Conservation (phyloP, 2,113 vertebrate genomes). For the Ornithorhynchus anatinus region DNA sequence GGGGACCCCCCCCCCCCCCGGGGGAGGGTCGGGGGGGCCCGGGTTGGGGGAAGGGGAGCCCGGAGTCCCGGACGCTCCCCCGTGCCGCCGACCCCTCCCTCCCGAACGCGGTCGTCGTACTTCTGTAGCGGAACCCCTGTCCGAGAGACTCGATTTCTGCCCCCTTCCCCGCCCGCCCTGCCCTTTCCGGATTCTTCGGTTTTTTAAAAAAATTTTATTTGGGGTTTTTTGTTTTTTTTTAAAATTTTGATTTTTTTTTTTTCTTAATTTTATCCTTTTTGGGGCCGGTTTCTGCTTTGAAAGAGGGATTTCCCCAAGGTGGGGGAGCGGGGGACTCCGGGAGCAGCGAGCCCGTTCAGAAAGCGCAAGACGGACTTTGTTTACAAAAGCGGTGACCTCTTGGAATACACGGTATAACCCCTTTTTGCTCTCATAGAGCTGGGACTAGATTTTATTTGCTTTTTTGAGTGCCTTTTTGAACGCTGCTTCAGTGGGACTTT, state of each 20-base stretch:
- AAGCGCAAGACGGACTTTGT: conserved; percentile 80
- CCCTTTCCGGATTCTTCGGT: too few species aligned
- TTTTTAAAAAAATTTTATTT: too few species aligned
- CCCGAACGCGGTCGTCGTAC: conserved; percentile 70
- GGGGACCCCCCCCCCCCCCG: neutral
- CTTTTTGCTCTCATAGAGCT: conserved; percentile 90
- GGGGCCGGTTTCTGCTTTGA: conserved; percentile 77
- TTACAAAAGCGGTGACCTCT: conserved; percentile 85
- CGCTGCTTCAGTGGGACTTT: conserved; percentile 90
- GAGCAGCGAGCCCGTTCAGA: conserved; percentile 86
- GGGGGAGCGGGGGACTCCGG: conserved; percentile 79
- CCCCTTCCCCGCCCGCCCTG: neutral
- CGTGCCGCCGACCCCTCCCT: conserved; percentile 73
- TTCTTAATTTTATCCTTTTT: too few species aligned
- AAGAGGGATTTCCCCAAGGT: conserved; percentile 73
- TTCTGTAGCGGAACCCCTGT: conserved; percentile 80
- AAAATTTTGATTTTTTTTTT: conserved; percentile 68
- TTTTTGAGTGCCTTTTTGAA: conserved; percentile 98
- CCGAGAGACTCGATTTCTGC: conserved; percentile 44
- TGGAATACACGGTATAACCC: conserved; percentile 79
- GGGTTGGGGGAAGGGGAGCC: conserved; percentile 61
- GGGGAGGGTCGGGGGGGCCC: neutral
- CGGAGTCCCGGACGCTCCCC: conserved; percentile 69
- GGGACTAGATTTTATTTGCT: conserved; percentile 88
- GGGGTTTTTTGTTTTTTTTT: too few species aligned